A percentile compares a stretch with the other conserved stretches of the same genome.
phyloP scores from a whole-genome alignment of 2,113 vertebrate species.

The Cervus canadensis region DNA sequence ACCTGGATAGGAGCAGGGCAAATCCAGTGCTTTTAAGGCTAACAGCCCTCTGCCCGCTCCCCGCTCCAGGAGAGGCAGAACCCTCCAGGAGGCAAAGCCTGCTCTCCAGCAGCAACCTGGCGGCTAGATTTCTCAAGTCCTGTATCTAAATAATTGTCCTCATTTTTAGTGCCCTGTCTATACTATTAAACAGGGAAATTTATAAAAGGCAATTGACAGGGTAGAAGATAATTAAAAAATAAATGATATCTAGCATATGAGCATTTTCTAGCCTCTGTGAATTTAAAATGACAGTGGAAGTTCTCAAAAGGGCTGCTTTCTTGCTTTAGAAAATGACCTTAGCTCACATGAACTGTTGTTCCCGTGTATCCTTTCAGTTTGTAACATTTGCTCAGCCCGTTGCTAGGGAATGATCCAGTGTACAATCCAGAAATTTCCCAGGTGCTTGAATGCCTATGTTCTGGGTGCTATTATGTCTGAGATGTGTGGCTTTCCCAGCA shows the following conservation, averaged over 20 bases:
- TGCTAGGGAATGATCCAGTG: background rate
- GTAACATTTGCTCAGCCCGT: background rate
- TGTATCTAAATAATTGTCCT: background rate
- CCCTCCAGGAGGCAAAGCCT: background rate
- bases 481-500: background rate
- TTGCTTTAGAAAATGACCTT: background rate
- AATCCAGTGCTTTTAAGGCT: too few species aligned
- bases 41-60: background rate
- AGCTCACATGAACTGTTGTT: background rate
- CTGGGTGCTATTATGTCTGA: background rate
- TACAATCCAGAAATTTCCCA: background rate
- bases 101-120: background rate
- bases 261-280: background rate
- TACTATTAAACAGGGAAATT: background rate
- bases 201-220: background rate
- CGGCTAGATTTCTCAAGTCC: background rate
- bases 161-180: background rate
- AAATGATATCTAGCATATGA: constrained; percentile 7
- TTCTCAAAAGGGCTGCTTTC: background rate
- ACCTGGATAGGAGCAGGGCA: fast-evolving
- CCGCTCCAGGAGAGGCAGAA: background rate
- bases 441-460: background rate
- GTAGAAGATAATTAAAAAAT: background rate
- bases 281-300: background rate
- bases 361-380: background rate